Percentiles rank a stretch among this genome's conserved stretches.
phyloP scores from a whole-genome alignment of 1,140 invertebrate species.

The Neomicropteryx cornuta region DNA sequence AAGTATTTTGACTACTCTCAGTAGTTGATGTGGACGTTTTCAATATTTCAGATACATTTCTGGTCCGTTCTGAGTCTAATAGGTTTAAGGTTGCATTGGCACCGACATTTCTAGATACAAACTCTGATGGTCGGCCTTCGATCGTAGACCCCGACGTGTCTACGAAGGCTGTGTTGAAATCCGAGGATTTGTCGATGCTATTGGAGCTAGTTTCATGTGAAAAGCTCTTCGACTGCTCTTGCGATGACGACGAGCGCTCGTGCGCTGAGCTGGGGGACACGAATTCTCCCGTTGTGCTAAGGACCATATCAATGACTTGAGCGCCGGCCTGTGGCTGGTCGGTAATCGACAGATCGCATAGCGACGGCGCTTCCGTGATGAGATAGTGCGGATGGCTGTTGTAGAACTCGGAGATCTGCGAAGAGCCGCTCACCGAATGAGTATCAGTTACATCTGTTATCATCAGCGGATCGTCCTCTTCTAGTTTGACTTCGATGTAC shows the following conservation, averaged over 20 bases:
- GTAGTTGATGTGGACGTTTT: constrained; percentile 17
- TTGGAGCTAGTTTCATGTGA: constrained; percentile 30
- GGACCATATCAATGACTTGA: constrained; percentile 33
- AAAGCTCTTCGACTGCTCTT: constrained; percentile 29
- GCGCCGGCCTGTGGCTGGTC: constrained; percentile 21
- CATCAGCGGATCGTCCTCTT: constrained; percentile 39
- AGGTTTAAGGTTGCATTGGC: constrained; percentile 32
- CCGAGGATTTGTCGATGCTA: constrained; percentile 32
- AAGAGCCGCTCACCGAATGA: constrained; percentile 33
- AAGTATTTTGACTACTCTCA: constrained; percentile 14
- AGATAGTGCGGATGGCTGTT: constrained; percentile 39
- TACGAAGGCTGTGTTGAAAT: constrained; percentile 37
- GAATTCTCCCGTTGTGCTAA: constrained; percentile 31
- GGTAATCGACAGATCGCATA: constrained; percentile 23
- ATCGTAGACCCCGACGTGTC: constrained; percentile 18
- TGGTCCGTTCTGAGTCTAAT: constrained; percentile 31
- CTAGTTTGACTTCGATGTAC: constrained; percentile 39
- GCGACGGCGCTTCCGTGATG: constrained; percentile 39
- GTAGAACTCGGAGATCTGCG: constrained; percentile 33
- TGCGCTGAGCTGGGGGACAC: constrained; percentile 28
- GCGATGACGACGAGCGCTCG: constrained; percentile 29
- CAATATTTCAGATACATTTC: constrained; percentile 17
- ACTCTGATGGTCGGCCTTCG: constrained; percentile 16
- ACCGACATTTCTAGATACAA: constrained; percentile 22
- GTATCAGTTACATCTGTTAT: constrained; percentile 38